These are phyloP conservation scores for Equus przewalskii DNA, from an alignment of 2,113 vertebrate genomes.

Conservation along the genomic window DNA sequence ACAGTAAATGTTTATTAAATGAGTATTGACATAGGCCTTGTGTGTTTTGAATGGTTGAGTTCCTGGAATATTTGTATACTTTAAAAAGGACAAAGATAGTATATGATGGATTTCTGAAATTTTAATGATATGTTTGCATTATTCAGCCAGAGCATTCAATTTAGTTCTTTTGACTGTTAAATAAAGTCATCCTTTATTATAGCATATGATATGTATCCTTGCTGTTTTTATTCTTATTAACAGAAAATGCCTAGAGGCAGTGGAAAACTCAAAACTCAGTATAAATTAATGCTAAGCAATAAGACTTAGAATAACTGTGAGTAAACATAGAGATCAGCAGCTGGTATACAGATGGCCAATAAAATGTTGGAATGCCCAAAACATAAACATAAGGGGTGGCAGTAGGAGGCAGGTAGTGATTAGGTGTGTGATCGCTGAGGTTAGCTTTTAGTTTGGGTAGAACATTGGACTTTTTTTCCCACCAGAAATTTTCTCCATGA, in stretches of 20 bases:
- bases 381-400: neutral
- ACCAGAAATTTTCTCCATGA: neutral
- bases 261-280: slow-evolving; percentile 31
- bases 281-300: slow-evolving; percentile 57
- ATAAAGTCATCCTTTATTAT: neutral
- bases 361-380: slow-evolving; percentile 30
- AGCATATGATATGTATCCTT: neutral
- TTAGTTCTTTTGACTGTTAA: slow-evolving; percentile 51
- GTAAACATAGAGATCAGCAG: slow-evolving; percentile 52
- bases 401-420: slow-evolving; percentile 20
- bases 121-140: neutral
- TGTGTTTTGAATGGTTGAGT: neutral
- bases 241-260: slow-evolving; percentile 11
- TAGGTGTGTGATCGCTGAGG: neutral
- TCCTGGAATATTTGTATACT: neutral
- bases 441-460: slow-evolving; percentile 7
- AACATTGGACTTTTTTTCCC: neutral
- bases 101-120: neutral
- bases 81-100: neutral
- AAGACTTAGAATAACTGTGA: slow-evolving; percentile 37
- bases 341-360: slow-evolving; percentile 46
- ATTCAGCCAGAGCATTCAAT: neutral
- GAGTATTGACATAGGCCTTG: neutral
- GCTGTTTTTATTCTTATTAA: slow-evolving; percentile 54
- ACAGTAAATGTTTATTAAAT: neutral